Percentiles rank a stretch among this genome's conserved stretches.
phyloP scores from a whole-genome alignment of 2,888 invertebrate species.

The Syrphus vitripennis region DNA sequence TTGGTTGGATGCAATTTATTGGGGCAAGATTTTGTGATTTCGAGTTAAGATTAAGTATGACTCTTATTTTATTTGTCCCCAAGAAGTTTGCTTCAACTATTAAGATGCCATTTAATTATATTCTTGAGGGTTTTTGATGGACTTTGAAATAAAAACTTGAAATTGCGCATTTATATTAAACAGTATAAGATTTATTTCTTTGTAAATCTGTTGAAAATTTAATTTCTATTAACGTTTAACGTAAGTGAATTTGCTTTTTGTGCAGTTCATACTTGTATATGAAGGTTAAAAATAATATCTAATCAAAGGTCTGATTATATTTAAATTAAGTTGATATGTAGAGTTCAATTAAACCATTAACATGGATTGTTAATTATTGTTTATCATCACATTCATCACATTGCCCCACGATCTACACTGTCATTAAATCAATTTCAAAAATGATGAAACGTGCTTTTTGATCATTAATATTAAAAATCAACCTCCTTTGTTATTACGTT shows the following conservation, averaged over 20 bases:
- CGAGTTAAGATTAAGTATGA: not conserved
- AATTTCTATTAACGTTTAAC: not conserved
- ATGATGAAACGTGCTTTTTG: not conserved
- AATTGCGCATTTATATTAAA: not conserved
- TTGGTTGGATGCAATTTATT: not conserved
- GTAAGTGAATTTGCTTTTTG: not conserved
- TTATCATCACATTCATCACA: not conserved
- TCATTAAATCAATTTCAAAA: not conserved
- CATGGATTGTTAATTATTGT: not conserved
- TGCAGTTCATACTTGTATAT: not conserved
- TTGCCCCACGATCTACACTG: not conserved
- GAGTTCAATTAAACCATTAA: not conserved
- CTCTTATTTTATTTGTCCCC: not conserved
- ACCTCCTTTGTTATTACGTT: not conserved
- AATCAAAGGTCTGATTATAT: not conserved
- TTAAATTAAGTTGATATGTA: no score
- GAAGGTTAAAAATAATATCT: no score
- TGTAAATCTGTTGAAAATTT: not conserved
- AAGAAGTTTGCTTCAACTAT: not conserved
- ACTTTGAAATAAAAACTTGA: not conserved
- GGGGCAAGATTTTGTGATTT: not conserved
- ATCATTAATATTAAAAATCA: not conserved
- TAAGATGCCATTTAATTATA: not conserved
- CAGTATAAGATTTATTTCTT: not conserved
- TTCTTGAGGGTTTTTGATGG: not conserved